Conservation (phyloP, 1,140 invertebrate species). For the Asobara japonica region DNA sequence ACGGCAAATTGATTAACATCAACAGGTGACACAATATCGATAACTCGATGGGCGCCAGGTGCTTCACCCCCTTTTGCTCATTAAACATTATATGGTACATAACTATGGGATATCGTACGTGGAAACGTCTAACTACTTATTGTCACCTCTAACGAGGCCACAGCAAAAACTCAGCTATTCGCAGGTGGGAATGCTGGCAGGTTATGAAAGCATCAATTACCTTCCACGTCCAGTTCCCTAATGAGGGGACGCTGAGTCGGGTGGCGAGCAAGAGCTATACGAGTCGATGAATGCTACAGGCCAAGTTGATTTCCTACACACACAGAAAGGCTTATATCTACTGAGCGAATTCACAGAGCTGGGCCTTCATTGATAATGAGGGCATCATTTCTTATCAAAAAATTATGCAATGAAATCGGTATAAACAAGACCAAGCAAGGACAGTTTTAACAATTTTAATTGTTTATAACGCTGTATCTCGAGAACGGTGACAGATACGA, state of each 20-base stretch:
- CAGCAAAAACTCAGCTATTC: conserved; percentile 54
- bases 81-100: background rate
- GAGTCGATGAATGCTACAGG: background rate
- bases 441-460: too few relatives aligned
- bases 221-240: conserved; percentile 58
- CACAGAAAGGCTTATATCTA: too few relatives aligned
- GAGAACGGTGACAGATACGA: too few relatives aligned
- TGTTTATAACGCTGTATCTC: too few relatives aligned
- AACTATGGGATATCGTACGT: conserved; percentile 46
- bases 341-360: too few relatives aligned
- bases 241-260: conserved; percentile 51
- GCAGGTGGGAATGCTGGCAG: conserved; percentile 60
- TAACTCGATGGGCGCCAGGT: background rate
- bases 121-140: conserved; percentile 62
- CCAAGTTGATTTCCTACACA: too few relatives aligned
- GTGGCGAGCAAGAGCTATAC: background rate
- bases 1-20: background rate
- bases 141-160: conserved; percentile 63
- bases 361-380: too few relatives aligned
- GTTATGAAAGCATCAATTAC: conserved; percentile 66
- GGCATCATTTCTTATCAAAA: too few relatives aligned
- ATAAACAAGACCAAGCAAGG: too few relatives aligned
- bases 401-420: too few relatives aligned
- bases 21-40: background rate
- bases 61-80: background rate